phyloP scores from a whole-genome alignment of 2,797 vertebrate genomes.

The Crocidura indochinensis region DNA sequence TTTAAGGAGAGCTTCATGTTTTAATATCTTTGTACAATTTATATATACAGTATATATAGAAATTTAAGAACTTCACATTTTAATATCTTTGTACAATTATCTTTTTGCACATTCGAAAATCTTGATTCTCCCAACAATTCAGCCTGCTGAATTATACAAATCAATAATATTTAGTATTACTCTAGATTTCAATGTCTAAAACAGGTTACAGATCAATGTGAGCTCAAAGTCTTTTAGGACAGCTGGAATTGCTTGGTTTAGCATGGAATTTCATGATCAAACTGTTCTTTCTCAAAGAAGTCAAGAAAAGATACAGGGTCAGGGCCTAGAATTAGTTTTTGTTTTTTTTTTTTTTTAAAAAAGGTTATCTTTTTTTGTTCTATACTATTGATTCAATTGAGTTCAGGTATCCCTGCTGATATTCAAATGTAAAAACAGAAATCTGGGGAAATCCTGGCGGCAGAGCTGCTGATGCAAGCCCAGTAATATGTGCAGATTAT shows the following conservation, averaged over 20 bases:
- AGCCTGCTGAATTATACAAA: background rate
- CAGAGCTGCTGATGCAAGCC: background rate
- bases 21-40: background rate
- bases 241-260: background rate
- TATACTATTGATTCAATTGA: background rate
- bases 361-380: background rate
- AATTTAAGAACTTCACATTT: background rate
- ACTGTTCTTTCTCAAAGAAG: background rate
- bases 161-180: background rate
- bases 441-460: accelerated
- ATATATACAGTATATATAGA: background rate
- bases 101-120: background rate
- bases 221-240: background rate
- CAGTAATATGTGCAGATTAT: background rate
- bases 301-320: background rate
- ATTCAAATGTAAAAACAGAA: background rate
- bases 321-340: too few relatives aligned
- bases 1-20: background rate
- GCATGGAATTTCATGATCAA: background rate
- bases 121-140: background rate
- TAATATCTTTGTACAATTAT: background rate
- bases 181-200: background rate
- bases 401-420: background rate
- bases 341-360: background rate
- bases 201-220: background rate